Evolutionary conservation across 2,888 invertebrate genomes (phyloP), one percentile per base, ranked within the genome.

Genomic region (Ophion costatus): DNA sequence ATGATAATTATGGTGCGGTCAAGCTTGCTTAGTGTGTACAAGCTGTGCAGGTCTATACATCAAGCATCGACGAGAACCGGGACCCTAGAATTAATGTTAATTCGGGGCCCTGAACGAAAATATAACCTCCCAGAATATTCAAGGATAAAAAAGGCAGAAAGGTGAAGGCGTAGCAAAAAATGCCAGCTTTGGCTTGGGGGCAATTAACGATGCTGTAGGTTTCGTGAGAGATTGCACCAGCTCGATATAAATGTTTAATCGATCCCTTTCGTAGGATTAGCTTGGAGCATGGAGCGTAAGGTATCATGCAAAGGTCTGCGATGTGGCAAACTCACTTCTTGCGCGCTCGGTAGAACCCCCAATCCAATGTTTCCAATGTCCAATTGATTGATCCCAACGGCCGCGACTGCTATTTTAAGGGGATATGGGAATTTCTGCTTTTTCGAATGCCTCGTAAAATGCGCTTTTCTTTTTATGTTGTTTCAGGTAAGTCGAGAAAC

Each of bases 401-500:
- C 56, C 64, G 17, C 20, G 38, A 1, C 6, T 22, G 14, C 17
- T 33, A 63, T 63, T 59, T 42, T 7, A 57, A 17, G 33, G n/a
- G 56, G n/a, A n/a, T 69, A 11, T 38, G 38, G 17, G 29, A 11
- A 1, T 45, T 6, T 66, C n/a, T 75, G 22, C 63, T 88, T 87
- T 84, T 71, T 22, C 42, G 14, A 38, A 45, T 67, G 22, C 38
- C 71, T 33, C 56, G 38, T 67, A 11, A 20, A 73, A 56, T n/a
- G 5, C 38, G 33, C 76, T 76, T 77, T 70, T 74, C 29, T 63
- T 38, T 45, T 33, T 67, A 56, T 73, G 51, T 71, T 89, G 89
- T 92, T 91, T 64, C 89, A 90, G 91, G 91, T 91, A 89, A 91
- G 91, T 89, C 83, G 61, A 76, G 57, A 56, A 75, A 61, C 59